Evolutionary conservation across 1,140 invertebrate genomes (phyloP), one percentile per base, ranked within the genome.

Genomic region (Solenopsis invicta): DNA sequence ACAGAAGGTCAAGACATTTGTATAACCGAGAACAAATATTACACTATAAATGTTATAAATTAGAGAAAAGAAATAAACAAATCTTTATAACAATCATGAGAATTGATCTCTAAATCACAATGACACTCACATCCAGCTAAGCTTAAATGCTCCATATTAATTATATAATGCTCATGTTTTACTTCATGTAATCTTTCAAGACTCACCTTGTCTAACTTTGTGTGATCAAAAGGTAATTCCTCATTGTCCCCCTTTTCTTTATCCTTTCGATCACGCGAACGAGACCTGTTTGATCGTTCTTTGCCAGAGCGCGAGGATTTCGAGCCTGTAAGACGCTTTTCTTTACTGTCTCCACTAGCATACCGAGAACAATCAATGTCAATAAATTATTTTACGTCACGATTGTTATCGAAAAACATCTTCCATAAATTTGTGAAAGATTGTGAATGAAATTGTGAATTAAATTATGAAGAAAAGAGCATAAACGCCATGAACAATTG

Each of bases 171-270:
- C 18, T 54, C 5, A 3, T 41, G 41, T 8, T 41, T 8, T 41
- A 41, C 13, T n/a, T 71, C 1, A 16, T 0, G 21, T 48, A 37
- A 69, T n/a, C 1, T 82, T 45, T 21, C 9, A 69, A 84, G 37
- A 82, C 71, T 93, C 93, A 97, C 97, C 96, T 98, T 98, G 91
- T 98, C 97, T 88, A 97, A 95, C 94, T 97, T 97, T 54, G 97
- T 96, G 56, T 97, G 96, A 93, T 98, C 97, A 94, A 97, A 98
- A 16, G 96, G 94, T 88, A 96, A 94, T 80, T 96, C 96, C 56
- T 95, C 95, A 87, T 94, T 95, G 76, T 96, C 96, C 41, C 95
- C 94, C 86, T 96, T 95, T 92, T 97, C 97, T 78, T 96, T 95
- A 85, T 94, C 92, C 52, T 95, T 95, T n/a, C 89, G 66, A 0